These are phyloP conservation scores for Phengaris arion DNA, from an alignment of 2,888 invertebrate genomes.

Conservation along the genomic window DNA sequence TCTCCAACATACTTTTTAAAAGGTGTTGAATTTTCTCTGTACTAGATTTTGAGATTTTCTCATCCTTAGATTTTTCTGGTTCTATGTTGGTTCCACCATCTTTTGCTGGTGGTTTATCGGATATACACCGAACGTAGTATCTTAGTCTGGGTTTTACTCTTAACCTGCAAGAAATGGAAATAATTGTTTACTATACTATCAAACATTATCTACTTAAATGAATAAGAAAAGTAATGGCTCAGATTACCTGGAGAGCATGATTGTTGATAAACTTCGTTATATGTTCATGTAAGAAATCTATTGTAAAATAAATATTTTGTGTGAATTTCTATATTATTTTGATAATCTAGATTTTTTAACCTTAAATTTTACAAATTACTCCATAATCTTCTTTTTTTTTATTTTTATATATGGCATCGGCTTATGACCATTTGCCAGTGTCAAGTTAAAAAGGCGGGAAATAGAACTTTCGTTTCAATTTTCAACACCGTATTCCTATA, in stretches of 20 bases:
- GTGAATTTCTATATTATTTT: background rate
- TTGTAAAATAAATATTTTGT: background rate
- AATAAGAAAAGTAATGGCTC: background rate
- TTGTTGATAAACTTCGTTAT: background rate
- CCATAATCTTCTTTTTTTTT: no score
- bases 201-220: background rate
- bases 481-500: no score
- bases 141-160: conserved; percentile 42
- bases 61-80: conserved; percentile 40
- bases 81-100: conserved; percentile 54
- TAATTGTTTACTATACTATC: background rate
- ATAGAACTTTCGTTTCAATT: no score
- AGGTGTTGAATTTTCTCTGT: conserved; percentile 69
- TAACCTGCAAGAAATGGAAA: conserved; percentile 40
- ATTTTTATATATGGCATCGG: background rate
- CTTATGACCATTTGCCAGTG: no score
- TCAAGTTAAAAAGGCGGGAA: no score
- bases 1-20: conserved; percentile 59
- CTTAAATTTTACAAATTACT: background rate
- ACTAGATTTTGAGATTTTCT: conserved; percentile 48
- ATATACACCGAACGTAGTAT: conserved; percentile 42
- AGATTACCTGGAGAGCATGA: conserved; percentile 40
- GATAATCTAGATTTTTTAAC: background rate
- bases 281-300: background rate
- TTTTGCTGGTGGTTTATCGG: conserved; percentile 49